Conservation (phyloP, 1,140 invertebrate species). For the Drosophila nebulosa region DNA sequence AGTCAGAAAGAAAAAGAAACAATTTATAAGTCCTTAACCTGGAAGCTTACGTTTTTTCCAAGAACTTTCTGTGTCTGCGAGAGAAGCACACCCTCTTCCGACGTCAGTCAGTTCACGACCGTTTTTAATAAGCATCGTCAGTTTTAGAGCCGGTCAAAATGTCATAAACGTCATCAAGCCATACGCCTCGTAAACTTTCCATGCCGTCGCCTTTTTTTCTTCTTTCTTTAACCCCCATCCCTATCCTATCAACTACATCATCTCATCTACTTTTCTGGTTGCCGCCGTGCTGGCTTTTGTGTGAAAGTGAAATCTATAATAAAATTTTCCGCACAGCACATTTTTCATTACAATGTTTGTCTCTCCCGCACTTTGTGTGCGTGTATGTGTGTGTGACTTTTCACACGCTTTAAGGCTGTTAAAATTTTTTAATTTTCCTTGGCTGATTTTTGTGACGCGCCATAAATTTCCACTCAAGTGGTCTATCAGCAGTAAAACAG, state of each 20-base stretch:
- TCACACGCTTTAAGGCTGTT: conserved; percentile 57
- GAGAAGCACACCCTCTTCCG: background rate
- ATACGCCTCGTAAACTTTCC: conserved; percentile 53
- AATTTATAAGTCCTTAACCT: no score
- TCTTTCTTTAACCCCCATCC: background rate
- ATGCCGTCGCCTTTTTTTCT: background rate
- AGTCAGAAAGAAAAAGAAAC: no score
- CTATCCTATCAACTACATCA: background rate
- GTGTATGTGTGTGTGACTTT: conserved; percentile 32
- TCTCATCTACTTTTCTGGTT: background rate
- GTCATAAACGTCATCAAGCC: conserved; percentile 60
- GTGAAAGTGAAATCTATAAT: conserved; percentile 69
- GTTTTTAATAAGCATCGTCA: conserved; percentile 51
- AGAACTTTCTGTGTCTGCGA: no score
- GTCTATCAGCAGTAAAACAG: conserved; percentile 52
- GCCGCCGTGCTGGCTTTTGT: background rate
- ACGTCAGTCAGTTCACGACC: conserved; percentile 17
- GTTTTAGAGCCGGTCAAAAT: conserved; percentile 51
- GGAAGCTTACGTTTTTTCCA: no score
- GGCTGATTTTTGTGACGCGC: conserved; percentile 50
- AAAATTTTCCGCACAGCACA: conserved; percentile 48
- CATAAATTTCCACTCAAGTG: conserved; percentile 64
- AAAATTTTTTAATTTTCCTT: conserved; percentile 52
- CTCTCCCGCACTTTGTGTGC: background rate
- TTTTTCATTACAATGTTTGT: conserved; percentile 33